phyloP scores from a whole-genome alignment of 2,113 vertebrate species.

The Phrynosoma platyrhinos region DNA sequence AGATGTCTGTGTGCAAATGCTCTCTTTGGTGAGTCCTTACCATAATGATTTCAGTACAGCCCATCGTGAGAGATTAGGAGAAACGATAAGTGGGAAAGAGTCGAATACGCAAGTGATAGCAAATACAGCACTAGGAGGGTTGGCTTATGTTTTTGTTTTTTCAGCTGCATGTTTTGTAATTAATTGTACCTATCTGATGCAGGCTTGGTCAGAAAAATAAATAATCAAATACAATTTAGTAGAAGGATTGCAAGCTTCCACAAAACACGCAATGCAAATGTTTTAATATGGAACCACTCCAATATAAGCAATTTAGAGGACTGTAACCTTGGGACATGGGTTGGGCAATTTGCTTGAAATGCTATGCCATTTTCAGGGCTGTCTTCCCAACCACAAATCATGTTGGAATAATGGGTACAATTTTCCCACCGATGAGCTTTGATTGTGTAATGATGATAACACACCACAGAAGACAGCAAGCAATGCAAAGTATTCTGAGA shows the following conservation, averaged over 20 bases:
- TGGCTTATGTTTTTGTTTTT: not conserved
- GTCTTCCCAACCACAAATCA: constrained; percentile 10
- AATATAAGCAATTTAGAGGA: constrained; percentile 9
- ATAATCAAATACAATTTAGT: constrained; percentile 45
- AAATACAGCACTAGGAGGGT: constrained; percentile 22
- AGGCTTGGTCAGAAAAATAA: constrained; percentile 27
- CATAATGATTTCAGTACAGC: not conserved
- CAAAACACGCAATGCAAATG: not conserved
- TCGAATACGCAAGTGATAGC: constrained; percentile 33
- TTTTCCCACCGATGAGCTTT: constrained; percentile 7
- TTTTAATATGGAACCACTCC: not conserved
- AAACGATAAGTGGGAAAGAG: constrained; percentile 26
- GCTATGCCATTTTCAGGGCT: constrained; percentile 1
- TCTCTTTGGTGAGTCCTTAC: constrained; percentile 2
- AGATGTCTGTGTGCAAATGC: constrained; percentile 51
- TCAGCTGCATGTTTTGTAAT: constrained; percentile 51
- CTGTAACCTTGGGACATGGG: constrained; percentile 26
- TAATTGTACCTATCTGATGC: constrained; percentile 3
- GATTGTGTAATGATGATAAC: not conserved
- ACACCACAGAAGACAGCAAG: not conserved
- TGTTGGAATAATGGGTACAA: constrained; percentile 1
- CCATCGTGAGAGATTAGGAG: constrained; percentile 2
- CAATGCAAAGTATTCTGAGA: not conserved
- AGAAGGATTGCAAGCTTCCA: not conserved
- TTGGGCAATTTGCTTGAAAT: not conserved